Conservation (phyloP, 2,888 invertebrate genomes). For the Xestia rhomboidea region DNA sequence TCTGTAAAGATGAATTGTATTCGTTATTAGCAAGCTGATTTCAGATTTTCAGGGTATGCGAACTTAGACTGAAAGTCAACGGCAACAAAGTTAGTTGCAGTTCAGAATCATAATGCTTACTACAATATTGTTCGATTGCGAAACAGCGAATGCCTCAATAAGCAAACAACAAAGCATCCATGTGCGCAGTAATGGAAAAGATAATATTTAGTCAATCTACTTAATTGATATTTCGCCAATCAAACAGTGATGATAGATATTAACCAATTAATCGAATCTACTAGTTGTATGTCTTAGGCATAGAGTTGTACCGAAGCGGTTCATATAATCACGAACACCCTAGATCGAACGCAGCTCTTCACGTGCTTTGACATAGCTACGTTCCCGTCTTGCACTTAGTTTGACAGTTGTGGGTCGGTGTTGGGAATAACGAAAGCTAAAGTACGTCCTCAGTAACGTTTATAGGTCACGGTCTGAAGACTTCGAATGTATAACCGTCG, state of each 20-base stretch:
- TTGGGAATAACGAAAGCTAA: neutral
- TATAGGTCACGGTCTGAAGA: neutral
- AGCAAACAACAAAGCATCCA: slow-evolving; percentile 23
- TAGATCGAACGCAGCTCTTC: neutral
- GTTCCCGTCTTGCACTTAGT: neutral
- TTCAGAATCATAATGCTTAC: neutral
- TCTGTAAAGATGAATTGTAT: neutral
- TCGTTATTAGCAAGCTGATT: neutral
- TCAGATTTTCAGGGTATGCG: neutral
- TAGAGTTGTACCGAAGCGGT: slow-evolving; percentile 8
- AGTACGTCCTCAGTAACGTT: neutral
- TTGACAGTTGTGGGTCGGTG: neutral
- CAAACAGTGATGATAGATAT: slow-evolving; percentile 46
- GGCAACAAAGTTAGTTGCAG: neutral
- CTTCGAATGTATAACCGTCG: neutral
- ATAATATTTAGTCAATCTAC: slow-evolving; percentile 56
- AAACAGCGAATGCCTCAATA: slow-evolving; percentile 11
- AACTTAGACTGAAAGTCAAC: neutral
- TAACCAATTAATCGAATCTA: slow-evolving; percentile 60
- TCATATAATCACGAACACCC: neutral
- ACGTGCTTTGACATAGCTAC: neutral
- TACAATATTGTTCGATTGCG: slow-evolving; percentile 1
- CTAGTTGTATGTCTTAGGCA: slow-evolving; percentile 29
- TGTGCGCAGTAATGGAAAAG: slow-evolving; percentile 36
- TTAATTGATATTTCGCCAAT: slow-evolving; percentile 60